Conservation (phyloP, 2,888 invertebrate species). For the Thymelicus acteon region DNA sequence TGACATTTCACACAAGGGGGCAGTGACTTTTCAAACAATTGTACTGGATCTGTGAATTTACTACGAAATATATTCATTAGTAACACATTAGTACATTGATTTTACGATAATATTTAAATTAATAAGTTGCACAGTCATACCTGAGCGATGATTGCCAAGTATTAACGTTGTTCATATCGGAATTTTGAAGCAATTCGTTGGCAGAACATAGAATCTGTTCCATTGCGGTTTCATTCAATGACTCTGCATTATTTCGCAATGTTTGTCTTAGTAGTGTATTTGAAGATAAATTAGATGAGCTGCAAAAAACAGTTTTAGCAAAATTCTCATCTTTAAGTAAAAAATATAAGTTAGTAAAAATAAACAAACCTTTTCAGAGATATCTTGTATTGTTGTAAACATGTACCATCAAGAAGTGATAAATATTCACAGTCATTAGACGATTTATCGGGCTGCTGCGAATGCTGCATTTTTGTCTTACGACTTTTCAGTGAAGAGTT, state of each 20-base stretch:
- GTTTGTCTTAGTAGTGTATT: constrained; percentile 56
- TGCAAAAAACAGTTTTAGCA: constrained; percentile 46
- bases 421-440: constrained; percentile 45
- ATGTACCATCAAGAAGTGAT: constrained; percentile 49
- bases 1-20: constrained; percentile 56
- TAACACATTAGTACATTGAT: constrained; percentile 42
- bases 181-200: constrained; percentile 50
- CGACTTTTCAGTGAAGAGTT: neutral
- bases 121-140: constrained; percentile 47
- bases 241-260: constrained; percentile 55
- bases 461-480: constrained; percentile 19
- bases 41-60: constrained; percentile 57
- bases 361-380: constrained; percentile 53
- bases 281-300: constrained; percentile 62
- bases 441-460: constrained; percentile 9
- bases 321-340: too few relatives aligned
- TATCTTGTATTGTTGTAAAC: constrained; percentile 54
- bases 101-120: constrained; percentile 37
- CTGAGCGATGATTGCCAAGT: constrained; percentile 63
- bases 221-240: constrained; percentile 47
- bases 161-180: constrained; percentile 50
- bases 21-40: constrained; percentile 55
- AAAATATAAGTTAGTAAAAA: neutral
- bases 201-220: constrained; percentile 53
- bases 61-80: constrained; percentile 52